Percentiles rank a stretch among this genome's conserved stretches.
phyloP scores from a whole-genome alignment of 2,888 invertebrate species.

The Barypeithes pellucidus region DNA sequence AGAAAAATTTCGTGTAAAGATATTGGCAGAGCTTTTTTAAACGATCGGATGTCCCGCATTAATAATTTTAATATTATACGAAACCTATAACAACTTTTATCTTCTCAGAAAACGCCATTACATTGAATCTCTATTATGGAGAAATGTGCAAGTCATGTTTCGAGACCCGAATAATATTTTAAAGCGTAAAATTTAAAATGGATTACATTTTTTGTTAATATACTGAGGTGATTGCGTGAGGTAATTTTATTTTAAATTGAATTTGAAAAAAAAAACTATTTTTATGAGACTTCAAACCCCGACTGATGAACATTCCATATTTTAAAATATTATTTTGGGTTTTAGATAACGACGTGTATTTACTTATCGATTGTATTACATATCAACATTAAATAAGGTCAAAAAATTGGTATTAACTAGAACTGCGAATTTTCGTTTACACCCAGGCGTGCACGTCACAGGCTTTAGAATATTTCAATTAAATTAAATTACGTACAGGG shows the following conservation, averaged over 20 bases:
- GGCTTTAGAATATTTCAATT: too few relatives aligned
- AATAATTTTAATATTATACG: neutral
- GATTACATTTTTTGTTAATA: slow-evolving; percentile 28
- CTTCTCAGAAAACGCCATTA: neutral
- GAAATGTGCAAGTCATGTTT: slow-evolving; percentile 14
- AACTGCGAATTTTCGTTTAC: too few relatives aligned
- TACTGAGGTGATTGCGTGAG: slow-evolving; percentile 17
- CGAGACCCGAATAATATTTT: slow-evolving; percentile 9
- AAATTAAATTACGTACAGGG: too few relatives aligned
- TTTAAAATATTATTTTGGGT: neutral
- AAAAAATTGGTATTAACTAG: too few relatives aligned
- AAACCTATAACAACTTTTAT: neutral
- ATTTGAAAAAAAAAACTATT: neutral
- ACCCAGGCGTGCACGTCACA: too few relatives aligned
- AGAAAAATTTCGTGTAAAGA: neutral
- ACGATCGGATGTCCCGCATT: neutral
- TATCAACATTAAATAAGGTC: too few relatives aligned
- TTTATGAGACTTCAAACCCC: neutral
- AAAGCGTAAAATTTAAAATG: slow-evolving; percentile 34
- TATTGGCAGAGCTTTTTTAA: neutral
- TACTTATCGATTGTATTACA: too few relatives aligned
- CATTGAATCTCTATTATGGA: neutral
- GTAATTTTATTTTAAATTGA: slow-evolving; percentile 11
- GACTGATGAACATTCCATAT: neutral
- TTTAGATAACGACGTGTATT: neutral